Evolutionary conservation across 1,140 invertebrate genomes (phyloP), one percentile per base, ranked within the genome.

Genomic region (Adelges cooleyi): DNA sequence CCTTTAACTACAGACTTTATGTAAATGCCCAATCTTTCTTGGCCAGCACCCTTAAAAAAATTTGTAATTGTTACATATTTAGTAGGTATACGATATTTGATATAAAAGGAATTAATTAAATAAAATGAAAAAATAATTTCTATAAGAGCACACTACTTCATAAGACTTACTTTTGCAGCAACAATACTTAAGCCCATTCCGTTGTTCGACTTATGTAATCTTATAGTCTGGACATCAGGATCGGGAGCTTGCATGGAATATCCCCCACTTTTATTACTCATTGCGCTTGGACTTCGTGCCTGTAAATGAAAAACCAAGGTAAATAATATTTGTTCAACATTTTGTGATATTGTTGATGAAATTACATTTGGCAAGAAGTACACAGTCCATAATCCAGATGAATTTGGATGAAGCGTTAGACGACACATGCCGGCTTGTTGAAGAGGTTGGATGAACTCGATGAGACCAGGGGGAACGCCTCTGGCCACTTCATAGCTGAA

Each of bases 1-100:
- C 92, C 92, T 66, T 90, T 84, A 25, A 98, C 94, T 20, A 98
- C 94, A 65, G 92, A 95, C 77, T 98, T 98, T 65, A 98, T 95
- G 75, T 98, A 98, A 73, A 98, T 98, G 36, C 95, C 95, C 46
- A 95, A 77, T 70, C 90, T 85, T 71, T 88, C 86, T 73, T 93
- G 90, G n/a, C 87, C 87, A 44, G 88, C 85, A 29, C 94, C 90
- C 88, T 91, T 72, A 23, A 78, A 75, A n/a, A n/a, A n/a, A n/a
- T n/a, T n/a, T n/a, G n/a, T n/a, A n/a, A n/a, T n/a, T n/a, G n/a
- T n/a, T n/a, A n/a, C n/a, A n/a, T n/a, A n/a, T n/a, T n/a, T n/a
- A n/a, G n/a, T n/a, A n/a, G n/a, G n/a, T n/a, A n/a, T n/a, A n/a
- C n/a, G n/a, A n/a, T n/a, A n/a, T n/a, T n/a, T n/a, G n/a, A n/a